Evolutionary conservation across 2,797 vertebrate genomes (phyloP).

Genomic region (Ctenochaetus hawaiiensis): DNA sequence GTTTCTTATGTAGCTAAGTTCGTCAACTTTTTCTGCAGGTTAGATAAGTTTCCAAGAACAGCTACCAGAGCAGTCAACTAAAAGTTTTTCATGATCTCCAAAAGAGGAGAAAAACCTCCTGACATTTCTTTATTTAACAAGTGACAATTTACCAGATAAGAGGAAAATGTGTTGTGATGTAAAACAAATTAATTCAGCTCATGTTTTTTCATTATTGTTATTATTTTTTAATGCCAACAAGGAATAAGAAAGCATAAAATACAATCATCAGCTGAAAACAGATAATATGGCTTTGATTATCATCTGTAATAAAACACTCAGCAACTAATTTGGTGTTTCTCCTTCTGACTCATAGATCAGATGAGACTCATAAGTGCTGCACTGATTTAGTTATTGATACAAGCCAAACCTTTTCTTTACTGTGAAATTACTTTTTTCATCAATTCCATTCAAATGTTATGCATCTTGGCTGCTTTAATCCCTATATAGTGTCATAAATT

Average conservation of each 20-base stretch:
- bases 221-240: constrained; percentile 19
- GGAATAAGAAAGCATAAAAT: constrained; percentile 20
- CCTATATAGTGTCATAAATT: background rate
- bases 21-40: background rate
- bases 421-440: constrained; percentile 23
- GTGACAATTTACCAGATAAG: background rate
- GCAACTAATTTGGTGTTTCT: constrained; percentile 13
- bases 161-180: constrained; percentile 4
- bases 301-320: constrained; percentile 23
- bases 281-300: constrained; percentile 22
- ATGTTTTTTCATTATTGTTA: background rate
- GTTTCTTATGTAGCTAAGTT: too few species aligned
- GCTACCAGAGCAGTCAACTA: background rate
- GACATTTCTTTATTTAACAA: constrained; percentile 19
- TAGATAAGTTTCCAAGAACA: background rate
- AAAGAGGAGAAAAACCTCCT: background rate
- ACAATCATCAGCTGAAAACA: constrained; percentile 21
- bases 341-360: constrained; percentile 35
- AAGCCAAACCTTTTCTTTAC: constrained; percentile 8
- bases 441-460: background rate
- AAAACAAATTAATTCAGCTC: constrained; percentile 2
- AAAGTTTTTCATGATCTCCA: constrained; percentile 1
- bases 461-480: background rate
- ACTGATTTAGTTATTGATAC: constrained; percentile 39
- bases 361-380: constrained; percentile 4